These are phyloP conservation scores for Scortum barcoo DNA, from an alignment of 2,113 vertebrate genomes.

Conservation along the genomic window DNA sequence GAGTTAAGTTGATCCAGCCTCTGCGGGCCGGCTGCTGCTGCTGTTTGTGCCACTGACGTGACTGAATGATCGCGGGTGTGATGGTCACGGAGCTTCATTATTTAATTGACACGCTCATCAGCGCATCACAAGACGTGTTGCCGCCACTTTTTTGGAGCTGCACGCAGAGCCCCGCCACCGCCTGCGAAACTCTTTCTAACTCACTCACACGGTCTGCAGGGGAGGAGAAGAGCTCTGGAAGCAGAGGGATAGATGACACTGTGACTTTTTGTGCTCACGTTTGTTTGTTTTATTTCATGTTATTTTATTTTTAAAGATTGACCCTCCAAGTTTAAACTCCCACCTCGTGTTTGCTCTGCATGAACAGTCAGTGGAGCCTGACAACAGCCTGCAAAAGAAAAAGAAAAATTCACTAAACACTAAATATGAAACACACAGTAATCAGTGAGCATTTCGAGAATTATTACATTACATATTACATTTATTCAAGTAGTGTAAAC, in stretches of 20 bases:
- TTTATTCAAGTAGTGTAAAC: neutral
- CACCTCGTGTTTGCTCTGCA: neutral
- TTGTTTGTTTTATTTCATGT: too few relatives aligned
- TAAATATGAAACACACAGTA: too few relatives aligned
- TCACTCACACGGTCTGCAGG: neutral
- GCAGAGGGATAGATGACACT: accelerated
- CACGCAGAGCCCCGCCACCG: neutral
- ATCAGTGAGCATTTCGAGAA: too few relatives aligned
- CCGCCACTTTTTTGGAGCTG: slow-evolving; percentile 89
- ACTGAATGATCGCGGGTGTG: slow-evolving; percentile 77
- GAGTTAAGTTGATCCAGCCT: neutral
- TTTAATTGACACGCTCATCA: slow-evolving; percentile 62
- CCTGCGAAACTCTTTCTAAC: neutral
- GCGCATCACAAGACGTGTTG: slow-evolving; percentile 83
- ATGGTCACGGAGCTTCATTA: slow-evolving; percentile 33
- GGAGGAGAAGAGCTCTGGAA: neutral
- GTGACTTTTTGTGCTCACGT: neutral
- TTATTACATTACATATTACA: too few relatives aligned
- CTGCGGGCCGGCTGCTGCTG: neutral
- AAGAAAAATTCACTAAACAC: too few relatives aligned
- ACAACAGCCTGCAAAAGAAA: too few relatives aligned
- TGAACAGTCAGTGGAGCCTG: neutral
- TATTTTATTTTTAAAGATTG: too few relatives aligned
- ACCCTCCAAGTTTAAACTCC: neutral
- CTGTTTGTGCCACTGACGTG: slow-evolving; percentile 83